These are phyloP conservation scores for Glandiceps talaboti DNA, from an alignment of 53 echinoderm and acorn worm genomes.

Conservation along the genomic window DNA sequence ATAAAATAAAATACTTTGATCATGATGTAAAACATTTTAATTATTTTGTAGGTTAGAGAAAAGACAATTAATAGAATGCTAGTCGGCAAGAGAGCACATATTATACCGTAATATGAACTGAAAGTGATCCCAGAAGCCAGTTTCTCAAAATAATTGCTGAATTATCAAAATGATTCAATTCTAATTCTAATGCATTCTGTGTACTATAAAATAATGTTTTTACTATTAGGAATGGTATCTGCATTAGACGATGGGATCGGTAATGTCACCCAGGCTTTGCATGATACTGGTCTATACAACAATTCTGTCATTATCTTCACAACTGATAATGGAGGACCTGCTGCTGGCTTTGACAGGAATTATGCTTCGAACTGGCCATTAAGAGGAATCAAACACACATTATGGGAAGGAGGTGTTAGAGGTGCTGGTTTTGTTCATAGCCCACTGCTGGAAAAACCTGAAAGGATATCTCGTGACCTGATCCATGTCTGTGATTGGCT, in stretches of 20 bases:
- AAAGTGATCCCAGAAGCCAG: too few species aligned
- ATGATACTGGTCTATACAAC: conserved; percentile 66
- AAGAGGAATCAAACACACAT: conserved; percentile 69
- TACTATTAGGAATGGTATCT: conserved; percentile 71
- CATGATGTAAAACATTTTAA: too few species aligned
- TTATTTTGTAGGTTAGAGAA: too few species aligned
- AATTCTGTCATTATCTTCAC: conserved; percentile 89
- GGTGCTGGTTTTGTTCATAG: conserved; percentile 81
- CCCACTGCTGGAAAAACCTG: conserved; percentile 42
- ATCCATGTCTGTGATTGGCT: conserved; percentile 83
- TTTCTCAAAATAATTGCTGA: too few species aligned
- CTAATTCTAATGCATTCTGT: too few species aligned
- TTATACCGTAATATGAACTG: too few species aligned
- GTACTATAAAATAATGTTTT: too few species aligned
- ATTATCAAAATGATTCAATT: too few species aligned
- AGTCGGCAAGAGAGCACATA: too few species aligned
- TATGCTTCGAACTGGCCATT: conserved; percentile 88
- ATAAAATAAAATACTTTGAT: too few species aligned
- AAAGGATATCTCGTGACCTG: conserved; percentile 50
- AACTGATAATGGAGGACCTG: conserved; percentile 90
- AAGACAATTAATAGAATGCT: too few species aligned
- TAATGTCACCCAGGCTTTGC: conserved; percentile 44
- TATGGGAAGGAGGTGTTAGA: conserved; percentile 91
- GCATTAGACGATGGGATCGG: conserved; percentile 86
- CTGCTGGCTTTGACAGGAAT: conserved; percentile 71